Evolutionary conservation across 30 jellyfish, hydroid and myxozoan genomes (phyloP).

Genomic region (Cassiopea xamachana): DNA sequence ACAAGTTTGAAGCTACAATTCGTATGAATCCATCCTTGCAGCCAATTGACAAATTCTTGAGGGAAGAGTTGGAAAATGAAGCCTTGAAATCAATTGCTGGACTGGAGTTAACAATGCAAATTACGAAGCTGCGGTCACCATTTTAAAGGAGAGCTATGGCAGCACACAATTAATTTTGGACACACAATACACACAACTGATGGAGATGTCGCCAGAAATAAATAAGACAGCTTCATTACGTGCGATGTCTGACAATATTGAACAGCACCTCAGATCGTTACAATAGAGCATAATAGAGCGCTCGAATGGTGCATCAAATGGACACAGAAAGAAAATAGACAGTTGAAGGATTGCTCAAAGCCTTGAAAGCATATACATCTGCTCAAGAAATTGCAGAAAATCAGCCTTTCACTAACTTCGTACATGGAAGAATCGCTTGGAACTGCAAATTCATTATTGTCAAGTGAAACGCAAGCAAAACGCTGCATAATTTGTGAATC

Average conservation of each 20-base stretch:
- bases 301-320: neutral
- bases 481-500: neutral
- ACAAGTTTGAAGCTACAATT: neutral
- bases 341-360: neutral
- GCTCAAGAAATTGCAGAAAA: neutral
- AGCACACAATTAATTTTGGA: neutral
- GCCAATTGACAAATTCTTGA: neutral
- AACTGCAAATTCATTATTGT: neutral
- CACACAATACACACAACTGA: constrained; percentile 12
- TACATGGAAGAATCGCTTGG: neutral
- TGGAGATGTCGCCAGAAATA: neutral
- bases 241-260: constrained; percentile 7
- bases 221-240: constrained; percentile 2
- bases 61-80: neutral
- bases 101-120: neutral
- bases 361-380: neutral
- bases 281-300: neutral
- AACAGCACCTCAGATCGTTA: constrained; percentile 17
- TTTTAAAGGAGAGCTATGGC: neutral
- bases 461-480: neutral
- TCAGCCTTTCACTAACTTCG: neutral
- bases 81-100: constrained; percentile 1
- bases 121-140: neutral
- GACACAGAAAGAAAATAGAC: neutral
- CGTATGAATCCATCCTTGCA: constrained; percentile 10